These are phyloP conservation scores for Zoanthus solanderi DNA, from an alignment of 92 coral and sea anemone species.

Conservation along the genomic window DNA sequence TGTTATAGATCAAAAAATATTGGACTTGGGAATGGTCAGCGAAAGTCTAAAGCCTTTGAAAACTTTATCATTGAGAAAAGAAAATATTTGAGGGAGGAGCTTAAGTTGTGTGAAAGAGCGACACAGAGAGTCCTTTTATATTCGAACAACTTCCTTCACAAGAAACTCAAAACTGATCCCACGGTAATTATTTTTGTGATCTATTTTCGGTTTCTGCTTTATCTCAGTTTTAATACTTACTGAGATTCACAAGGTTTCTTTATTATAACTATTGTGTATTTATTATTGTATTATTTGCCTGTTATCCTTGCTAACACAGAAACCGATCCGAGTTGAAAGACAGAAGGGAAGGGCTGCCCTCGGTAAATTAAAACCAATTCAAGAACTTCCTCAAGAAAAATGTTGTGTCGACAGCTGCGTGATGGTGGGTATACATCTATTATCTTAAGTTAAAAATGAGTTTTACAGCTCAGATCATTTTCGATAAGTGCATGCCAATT, in stretches of 20 bases:
- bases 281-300: neutral
- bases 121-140: constrained; percentile 90
- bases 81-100: constrained; percentile 73
- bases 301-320: constrained; percentile 58
- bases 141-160: constrained; percentile 97
- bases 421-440: constrained; percentile 73
- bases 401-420: constrained; percentile 99
- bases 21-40: constrained; percentile 98
- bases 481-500: neutral
- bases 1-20: constrained; percentile 80
- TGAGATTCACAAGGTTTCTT: too few relatives aligned
- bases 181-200: constrained; percentile 60
- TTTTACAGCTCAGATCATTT: neutral
- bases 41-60: constrained; percentile 92
- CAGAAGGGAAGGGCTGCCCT: constrained; percentile 98
- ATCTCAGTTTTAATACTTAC: too few relatives aligned
- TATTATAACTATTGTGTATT: neutral
- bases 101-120: constrained; percentile 92
- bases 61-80: constrained; percentile 84
- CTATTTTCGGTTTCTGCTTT: neutral
- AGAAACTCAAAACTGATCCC: constrained; percentile 97
- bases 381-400: constrained; percentile 79
- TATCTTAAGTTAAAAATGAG: neutral
- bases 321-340: constrained; percentile 90
- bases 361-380: constrained; percentile 87